Percentiles rank a stretch among this genome's conserved stretches.
Conservation (phyloP, 2,113 vertebrate genomes). For the Nothoprocta pentlandii region DNA sequence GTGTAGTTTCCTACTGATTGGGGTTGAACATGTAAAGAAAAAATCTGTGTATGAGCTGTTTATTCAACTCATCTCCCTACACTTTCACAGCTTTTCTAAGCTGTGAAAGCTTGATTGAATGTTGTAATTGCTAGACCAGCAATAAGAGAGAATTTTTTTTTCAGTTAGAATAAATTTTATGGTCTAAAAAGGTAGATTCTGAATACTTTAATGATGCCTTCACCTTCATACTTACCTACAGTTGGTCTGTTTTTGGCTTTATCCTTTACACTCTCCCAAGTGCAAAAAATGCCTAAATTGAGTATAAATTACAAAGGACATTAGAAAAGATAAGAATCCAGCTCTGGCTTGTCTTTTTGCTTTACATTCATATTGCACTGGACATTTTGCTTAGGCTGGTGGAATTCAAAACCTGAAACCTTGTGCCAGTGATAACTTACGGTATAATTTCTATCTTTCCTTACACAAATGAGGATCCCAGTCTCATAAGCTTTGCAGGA, state of each 20-base stretch:
- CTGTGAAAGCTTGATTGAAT: neutral
- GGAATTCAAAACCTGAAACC: slow-evolving; percentile 44
- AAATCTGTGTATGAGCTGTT: neutral
- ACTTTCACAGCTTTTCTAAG: neutral
- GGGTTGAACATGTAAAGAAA: neutral
- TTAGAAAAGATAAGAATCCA: slow-evolving; percentile 21
- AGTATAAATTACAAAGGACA: neutral
- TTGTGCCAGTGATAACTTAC: slow-evolving; percentile 21
- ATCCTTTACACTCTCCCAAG: neutral
- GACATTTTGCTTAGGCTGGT: neutral
- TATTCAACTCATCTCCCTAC: neutral
- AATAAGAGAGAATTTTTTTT: neutral
- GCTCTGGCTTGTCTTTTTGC: neutral
- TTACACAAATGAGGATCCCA: neutral
- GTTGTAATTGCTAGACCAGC: neutral
- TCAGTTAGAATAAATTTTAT: neutral
- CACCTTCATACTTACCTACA: neutral
- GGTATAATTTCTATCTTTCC: slow-evolving; percentile 11
- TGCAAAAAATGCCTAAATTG: neutral
- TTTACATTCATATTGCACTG: neutral
- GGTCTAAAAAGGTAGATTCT: neutral
- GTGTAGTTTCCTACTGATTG: neutral
- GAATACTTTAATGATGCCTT: neutral
- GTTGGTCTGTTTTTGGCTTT: neutral
- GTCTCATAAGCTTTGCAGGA: neutral